Evolutionary conservation across 2,888 invertebrate species (phyloP), one percentile per base, ranked within the genome.

Genomic region (Drosophila anomelani): DNA sequence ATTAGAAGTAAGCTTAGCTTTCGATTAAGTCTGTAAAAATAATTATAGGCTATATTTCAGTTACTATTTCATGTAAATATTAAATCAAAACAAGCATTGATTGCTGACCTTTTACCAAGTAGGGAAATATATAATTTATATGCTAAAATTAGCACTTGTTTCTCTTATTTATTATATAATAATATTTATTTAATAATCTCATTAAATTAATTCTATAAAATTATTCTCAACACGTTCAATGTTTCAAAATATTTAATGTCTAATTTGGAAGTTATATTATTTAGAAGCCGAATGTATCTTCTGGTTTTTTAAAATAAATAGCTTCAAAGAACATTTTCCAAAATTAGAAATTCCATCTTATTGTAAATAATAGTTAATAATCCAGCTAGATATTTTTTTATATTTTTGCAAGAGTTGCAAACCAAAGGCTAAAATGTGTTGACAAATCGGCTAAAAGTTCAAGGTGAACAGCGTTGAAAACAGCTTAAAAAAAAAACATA

Each of bases 401-500:
- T 20, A 20, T n/a, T 34, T 20, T 20, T 32, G 20, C 20, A 51
- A 51, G 5, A 51, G 34, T 15, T 51, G 20, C 34, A 17, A 51
- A 3, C 20, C 20, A 51, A 51, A 51, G 51, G 5, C 51, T 17
- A 20, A 51, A 34, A 20, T 20, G 9, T 34, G 51, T 34, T 51
- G 51, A 51, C 51, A 51, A 51, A 51, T 51, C 51, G 51, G 51
- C 3, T 51, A 34, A 51, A 34, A 51, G 51, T 51, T 34, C 51
- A 34, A 51, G 51, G 51, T 51, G 51, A 34, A 34, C 51, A 34
- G 34, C 34, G 20, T 51, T 34, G 13, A 34, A 51, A 15, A 34
- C 9, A 34, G 5, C 34, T 29, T 29, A 29, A 51, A 13, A 34
- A 15, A 20, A 49, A 34, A 51, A 8, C 8, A 3, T 7, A 17